Base-by-base conservation (phyloP, 2,888 invertebrate species). In the Argynnis bischoffii region DNA sequence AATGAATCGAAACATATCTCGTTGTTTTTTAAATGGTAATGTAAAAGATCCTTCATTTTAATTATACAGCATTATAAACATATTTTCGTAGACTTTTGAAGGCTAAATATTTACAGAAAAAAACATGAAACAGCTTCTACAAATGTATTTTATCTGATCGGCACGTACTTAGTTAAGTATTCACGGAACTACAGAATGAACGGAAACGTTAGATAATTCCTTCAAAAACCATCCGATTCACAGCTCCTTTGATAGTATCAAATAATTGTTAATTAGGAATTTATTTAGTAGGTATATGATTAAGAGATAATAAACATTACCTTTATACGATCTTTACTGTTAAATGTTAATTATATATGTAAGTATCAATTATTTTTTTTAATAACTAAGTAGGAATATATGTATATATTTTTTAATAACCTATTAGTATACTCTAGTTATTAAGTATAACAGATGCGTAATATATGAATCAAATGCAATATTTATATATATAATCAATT, bases 171-270 rank as follows among this genome's bases (percentile, higher is more conserved):
- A 63, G 35, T 55, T 65, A 67, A 74, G 69, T 70, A 72, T 72
- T 70, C 66, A 69, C 67, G 59, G 56, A 72, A 70, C 69, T 69
- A 65, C 68, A 67, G 69, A 71, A 74, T 69, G 69, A 71, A 51
- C 72, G 72, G 72, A 72, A 72, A 69, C 59, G 69, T 60, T 63
- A 66, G 69, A 70, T 66, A 71, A 69, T 69, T 68, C 67, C 71
- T 71, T 74, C 67, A 70, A 64, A 69, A 69, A 65, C 69, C 66
- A 71, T 68, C 61, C 69, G 69, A 77, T 72, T 75, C 73, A 73
- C 76, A 70, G 68, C 68, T 74, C 26, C 26, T 63, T 53, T 74
- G 81, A 81, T 82, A 79, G 71, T 68, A 83, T 81, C 80, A 74
- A 70, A 75, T 79, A 77, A 80, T 79, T 79, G 75, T 78, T 71